Conservation (phyloP, 2,797 vertebrate species). For the Gymnothorax reevesii region DNA sequence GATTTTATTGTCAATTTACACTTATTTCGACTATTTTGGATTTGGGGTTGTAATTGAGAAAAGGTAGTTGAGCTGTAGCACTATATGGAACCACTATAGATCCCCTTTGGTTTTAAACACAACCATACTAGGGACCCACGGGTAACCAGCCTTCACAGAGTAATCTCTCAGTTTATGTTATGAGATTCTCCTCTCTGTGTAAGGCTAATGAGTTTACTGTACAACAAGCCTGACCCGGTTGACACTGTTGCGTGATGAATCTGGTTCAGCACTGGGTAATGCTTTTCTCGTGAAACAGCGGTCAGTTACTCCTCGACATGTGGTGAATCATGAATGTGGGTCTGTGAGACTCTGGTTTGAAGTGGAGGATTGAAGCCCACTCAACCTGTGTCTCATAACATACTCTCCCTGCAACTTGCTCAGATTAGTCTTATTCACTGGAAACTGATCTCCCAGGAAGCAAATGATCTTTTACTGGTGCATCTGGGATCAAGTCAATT, state of each 20-base stretch:
- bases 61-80: neutral
- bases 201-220: slow-evolving; percentile 1
- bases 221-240: neutral
- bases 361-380: neutral
- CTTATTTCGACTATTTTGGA: too few relatives aligned
- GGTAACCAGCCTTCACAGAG: neutral
- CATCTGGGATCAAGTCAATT: neutral
- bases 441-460: neutral
- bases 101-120: neutral
- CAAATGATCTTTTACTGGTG: neutral
- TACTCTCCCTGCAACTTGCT: neutral
- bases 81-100: neutral
- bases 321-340: neutral
- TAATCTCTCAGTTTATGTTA: neutral
- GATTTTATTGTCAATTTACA: too few relatives aligned
- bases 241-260: neutral
- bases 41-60: neutral
- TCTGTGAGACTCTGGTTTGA: neutral
- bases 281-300: neutral
- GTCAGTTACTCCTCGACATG: neutral
- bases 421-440: neutral
- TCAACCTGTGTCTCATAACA: neutral
- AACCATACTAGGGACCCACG: neutral
- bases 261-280: neutral
- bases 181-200: neutral